These are phyloP conservation scores for Chrysaora quinquecirrha DNA, from an alignment of 30 jellyfish, hydroid and myxozoan genomes.

Conservation along the genomic window DNA sequence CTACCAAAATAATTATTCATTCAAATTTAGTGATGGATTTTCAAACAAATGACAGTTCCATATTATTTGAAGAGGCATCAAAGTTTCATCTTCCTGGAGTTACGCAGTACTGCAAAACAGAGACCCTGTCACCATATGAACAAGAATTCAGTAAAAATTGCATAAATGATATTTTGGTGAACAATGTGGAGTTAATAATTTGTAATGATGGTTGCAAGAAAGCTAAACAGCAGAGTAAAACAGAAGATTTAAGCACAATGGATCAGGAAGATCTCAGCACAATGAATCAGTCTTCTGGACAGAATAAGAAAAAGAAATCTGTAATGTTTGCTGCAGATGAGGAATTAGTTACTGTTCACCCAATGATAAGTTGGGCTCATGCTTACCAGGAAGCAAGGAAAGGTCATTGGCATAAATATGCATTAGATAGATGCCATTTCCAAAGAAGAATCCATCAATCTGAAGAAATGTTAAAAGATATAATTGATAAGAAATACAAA, in stretches of 20 bases:
- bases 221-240: not conserved
- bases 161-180: not conserved
- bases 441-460: conserved; percentile 38
- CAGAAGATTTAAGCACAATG: not conserved
- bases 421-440: conserved; percentile 59
- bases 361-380: conserved; percentile 48
- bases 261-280: not conserved
- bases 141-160: not conserved
- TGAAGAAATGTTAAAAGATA: conserved; percentile 23
- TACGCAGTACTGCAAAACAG: not conserved
- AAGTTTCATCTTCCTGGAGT: not conserved
- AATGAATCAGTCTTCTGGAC: not conserved
- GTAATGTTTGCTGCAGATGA: conserved; percentile 53
- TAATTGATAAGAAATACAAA: conserved; percentile 28
- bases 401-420: conserved; percentile 68
- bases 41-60: not conserved
- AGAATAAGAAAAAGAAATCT: conserved; percentile 8
- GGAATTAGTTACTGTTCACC: conserved; percentile 44
- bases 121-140: not conserved
- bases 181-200: not conserved
- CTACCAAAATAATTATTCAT: not conserved
- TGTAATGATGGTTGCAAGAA: not conserved
- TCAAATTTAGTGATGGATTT: not conserved
- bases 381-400: conserved; percentile 61
- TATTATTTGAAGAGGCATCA: not conserved